Base-by-base conservation (phyloP, 2,888 invertebrate species). In the Tortrix viridana region DNA sequence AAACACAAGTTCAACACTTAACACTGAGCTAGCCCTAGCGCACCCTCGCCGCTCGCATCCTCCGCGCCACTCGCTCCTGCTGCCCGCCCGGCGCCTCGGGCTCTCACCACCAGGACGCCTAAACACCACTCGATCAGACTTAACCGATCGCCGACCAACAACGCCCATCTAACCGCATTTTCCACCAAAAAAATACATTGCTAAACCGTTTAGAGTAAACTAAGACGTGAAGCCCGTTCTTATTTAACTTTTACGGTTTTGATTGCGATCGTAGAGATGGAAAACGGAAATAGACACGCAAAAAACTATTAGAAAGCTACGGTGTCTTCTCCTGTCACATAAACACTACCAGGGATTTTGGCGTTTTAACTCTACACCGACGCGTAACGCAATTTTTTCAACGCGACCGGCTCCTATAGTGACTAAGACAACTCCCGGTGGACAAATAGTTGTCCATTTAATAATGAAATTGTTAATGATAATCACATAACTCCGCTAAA, bases 301-400 rank as follows among this genome's bases (percentile, higher is more conserved):
- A 90, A 89, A 88, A 89, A 90, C 89, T 90, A 90, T 88, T 92
- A 92, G 92, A 92, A 92, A 92, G 92, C 92, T 89, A 88, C 85
- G 87, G 86, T 89, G 88, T 89, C 89, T 88, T 87, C 91, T 86
- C 79, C 86, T 90, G 89, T 91, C 92, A 92, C 86, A 92, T 92
- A 92, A 92, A 92, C 92, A 92, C 89, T 88, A 87, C 77, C 80
- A 82, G 85, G 84, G 85, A 89, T 89, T 88, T 88, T 82, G 84
- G 83, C 85, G 85, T 87, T 88, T 85, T 74, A 74, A 77, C 74
- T 82, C 71, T 77, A 73, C 74, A 80, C 75, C 75, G 75, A 84
- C 75, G 79, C 80, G 84, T 71, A 76, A 79, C 77, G 74, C 71
- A 67, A 75, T 82, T 83, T 78, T 69, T 74, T 75, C 76, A 76